Conservation (phyloP, 2,888 invertebrate genomes). For the Zaprionus bogoriensis region DNA sequence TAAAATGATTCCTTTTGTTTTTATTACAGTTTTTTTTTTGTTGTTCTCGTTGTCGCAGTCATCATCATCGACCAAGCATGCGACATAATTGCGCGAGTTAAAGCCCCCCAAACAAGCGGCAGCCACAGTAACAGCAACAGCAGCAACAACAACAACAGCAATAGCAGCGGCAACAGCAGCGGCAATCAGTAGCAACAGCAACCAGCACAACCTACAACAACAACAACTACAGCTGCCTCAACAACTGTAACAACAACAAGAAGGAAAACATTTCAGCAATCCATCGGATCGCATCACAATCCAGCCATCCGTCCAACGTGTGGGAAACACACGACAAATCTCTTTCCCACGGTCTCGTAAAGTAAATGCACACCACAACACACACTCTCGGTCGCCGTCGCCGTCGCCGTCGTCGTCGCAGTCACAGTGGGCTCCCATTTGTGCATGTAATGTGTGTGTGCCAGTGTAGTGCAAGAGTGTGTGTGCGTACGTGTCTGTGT, state of each 20-base stretch:
- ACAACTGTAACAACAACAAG: conserved; percentile 49
- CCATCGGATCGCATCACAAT: conserved; percentile 82
- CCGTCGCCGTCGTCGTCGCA: no score
- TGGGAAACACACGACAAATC: conserved; percentile 83
- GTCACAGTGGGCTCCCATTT: conserved; percentile 58
- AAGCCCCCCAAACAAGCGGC: conserved; percentile 72
- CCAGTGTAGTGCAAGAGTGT: no score
- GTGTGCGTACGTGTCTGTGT: conserved; percentile 19
- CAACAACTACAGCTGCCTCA: conserved; percentile 38
- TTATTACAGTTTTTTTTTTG: conserved; percentile 17
- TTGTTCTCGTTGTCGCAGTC: conserved; percentile 65
- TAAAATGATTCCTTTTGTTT: conserved; percentile 34
- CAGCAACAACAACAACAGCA: conserved; percentile 32
- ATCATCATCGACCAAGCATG: conserved; percentile 81
- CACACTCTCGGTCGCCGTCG: conserved; percentile 50
- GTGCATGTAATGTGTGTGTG: conserved; percentile 39
- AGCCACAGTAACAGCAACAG: conserved; percentile 37
- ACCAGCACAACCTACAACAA: conserved; percentile 33
- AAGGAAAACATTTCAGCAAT: conserved; percentile 76
- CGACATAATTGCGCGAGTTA: conserved; percentile 81
- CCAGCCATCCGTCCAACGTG: conserved; percentile 83
- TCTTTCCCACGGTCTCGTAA: conserved; percentile 83
- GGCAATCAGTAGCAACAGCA: conserved; percentile 30
- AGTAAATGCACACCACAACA: conserved; percentile 75
- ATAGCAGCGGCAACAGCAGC: conserved; percentile 30